A percentile compares a stretch with the other conserved stretches of the same genome.
Evolutionary conservation across 2,113 vertebrate species (phyloP).

Genomic region (Nerophis ophidion): DNA sequence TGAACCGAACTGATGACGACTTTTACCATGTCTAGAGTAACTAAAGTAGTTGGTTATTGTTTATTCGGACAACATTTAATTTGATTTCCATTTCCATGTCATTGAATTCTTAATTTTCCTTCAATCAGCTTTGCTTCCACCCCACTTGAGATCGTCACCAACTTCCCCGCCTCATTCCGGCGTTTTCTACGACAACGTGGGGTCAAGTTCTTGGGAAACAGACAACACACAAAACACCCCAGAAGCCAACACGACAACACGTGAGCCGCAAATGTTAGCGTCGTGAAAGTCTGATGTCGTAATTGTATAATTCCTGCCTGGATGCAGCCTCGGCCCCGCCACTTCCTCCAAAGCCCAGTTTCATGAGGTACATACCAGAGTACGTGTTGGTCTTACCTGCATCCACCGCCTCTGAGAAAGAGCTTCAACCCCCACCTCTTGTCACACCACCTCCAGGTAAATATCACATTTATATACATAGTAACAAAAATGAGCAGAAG

Average conservation of each 20-base stretch:
- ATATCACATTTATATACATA: too few species aligned
- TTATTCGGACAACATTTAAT: too few species aligned
- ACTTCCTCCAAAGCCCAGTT: slow-evolving; percentile 49
- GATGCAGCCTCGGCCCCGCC: slow-evolving; percentile 19
- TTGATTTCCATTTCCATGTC: too few species aligned
- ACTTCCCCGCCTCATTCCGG: not conserved
- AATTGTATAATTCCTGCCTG: not conserved
- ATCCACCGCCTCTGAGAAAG: slow-evolving; percentile 1
- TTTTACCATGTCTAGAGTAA: too few species aligned
- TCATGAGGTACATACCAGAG: slow-evolving; percentile 45
- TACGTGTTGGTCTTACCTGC: slow-evolving; percentile 48
- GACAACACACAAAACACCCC: slow-evolving; percentile 23
- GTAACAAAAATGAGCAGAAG: too few species aligned
- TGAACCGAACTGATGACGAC: too few species aligned
- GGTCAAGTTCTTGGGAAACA: slow-evolving; percentile 24
- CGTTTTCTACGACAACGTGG: slow-evolving; percentile 22
- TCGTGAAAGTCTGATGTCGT: not conserved
- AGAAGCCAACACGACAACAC: slow-evolving; percentile 25
- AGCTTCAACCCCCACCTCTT: not conserved
- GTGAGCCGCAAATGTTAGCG: slow-evolving; percentile 20
- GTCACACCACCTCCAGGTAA: not conserved
- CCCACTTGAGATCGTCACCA: slow-evolving; percentile 35
- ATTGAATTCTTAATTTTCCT: not conserved
- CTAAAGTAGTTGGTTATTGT: too few species aligned
- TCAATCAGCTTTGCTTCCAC: slow-evolving; percentile 56